phyloP scores from a whole-genome alignment of 2,888 invertebrate genomes.

The Nymphalis urticae region DNA sequence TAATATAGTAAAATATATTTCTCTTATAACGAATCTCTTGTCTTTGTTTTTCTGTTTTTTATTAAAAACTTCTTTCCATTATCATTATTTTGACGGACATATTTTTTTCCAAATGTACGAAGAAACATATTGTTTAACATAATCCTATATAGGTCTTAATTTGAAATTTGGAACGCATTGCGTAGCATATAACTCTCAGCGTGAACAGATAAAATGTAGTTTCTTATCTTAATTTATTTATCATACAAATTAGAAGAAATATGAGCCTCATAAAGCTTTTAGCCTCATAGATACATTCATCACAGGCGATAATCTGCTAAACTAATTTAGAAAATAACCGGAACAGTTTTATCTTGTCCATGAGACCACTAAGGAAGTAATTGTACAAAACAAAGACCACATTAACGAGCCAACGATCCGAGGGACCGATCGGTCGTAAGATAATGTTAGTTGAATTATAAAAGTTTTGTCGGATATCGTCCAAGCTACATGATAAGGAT shows the following conservation, averaged over 20 bases:
- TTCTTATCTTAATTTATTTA: too few species aligned
- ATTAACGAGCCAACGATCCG: slow-evolving; percentile 56
- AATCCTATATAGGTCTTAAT: too few species aligned
- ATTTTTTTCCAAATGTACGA: too few species aligned
- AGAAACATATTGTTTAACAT: too few species aligned
- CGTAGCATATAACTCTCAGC: too few species aligned
- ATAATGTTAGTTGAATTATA: slow-evolving; percentile 50
- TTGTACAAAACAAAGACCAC: slow-evolving; percentile 64
- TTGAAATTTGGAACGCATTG: too few species aligned
- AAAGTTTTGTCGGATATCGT: slow-evolving; percentile 40
- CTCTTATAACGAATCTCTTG: too few species aligned
- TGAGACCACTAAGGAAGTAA: slow-evolving; percentile 68
- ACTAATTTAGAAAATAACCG: slow-evolving; percentile 54
- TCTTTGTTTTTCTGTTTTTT: too few species aligned
- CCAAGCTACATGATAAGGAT: slow-evolving; percentile 26
- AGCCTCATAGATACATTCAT: not conserved
- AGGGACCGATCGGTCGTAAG: slow-evolving; percentile 47
- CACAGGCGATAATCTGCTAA: slow-evolving; percentile 19
- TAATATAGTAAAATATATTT: too few species aligned
- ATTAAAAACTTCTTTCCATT: too few species aligned
- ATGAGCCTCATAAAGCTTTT: not conserved
- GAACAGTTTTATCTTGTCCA: slow-evolving; percentile 69
- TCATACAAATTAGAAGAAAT: not conserved
- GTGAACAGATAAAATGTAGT: too few species aligned
- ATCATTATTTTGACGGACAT: too few species aligned